Base-by-base conservation (phyloP, 2,113 vertebrate genomes). In the Pelobates fuscus region DNA sequence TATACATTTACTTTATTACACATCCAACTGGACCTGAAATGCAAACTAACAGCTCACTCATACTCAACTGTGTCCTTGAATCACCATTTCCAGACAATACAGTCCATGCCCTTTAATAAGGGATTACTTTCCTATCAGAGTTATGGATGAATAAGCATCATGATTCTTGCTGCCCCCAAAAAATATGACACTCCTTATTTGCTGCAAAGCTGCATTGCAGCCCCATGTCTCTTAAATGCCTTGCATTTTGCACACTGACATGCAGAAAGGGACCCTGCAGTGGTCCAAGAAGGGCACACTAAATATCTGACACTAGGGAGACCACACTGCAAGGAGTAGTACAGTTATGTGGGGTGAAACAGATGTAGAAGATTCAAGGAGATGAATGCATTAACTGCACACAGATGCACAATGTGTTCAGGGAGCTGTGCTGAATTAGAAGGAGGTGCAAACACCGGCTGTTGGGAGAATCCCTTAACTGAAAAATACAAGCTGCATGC, bases 141-240 rank as follows among this genome's bases (percentile, higher is more conserved):
- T 21, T 10, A 25, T 27, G 58, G 58, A 27, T 60, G 58, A 60
- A 25, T 27, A 52, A 27, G 55, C 67, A 58, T 14, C 27, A 41
- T 23, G 68, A 24, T 5, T 59, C 23, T 26, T 41, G 15, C 23
- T 30, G 25, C n/a, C 15, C 52, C 8, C 8, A 14, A 23, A 15
- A 21, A 6, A n/a, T 2, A 14, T 44, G 41, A 43, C 24, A 59
- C 69, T 71, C 69, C 57, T 71, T 30, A 43, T 62, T 32, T 18
- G 25, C 26, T 62, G 70, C 70, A 71, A 41, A 30, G 58, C 58
- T 62, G 70, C 70, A 71, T 71, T 71, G 69, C 69, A 71, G 69
- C 69, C 37, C 12, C 8, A 1, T 17, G 24, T 14, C 29, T 20
- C 60, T 32, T 10, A 5, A 20, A 17, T 20, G n/a, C n/a, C 60